Percentiles rank a stretch among this genome's conserved stretches.
These are phyloP conservation scores for Poecilobothrus nobilitatus DNA, from an alignment of 2,888 invertebrate species.

Conservation along the genomic window DNA sequence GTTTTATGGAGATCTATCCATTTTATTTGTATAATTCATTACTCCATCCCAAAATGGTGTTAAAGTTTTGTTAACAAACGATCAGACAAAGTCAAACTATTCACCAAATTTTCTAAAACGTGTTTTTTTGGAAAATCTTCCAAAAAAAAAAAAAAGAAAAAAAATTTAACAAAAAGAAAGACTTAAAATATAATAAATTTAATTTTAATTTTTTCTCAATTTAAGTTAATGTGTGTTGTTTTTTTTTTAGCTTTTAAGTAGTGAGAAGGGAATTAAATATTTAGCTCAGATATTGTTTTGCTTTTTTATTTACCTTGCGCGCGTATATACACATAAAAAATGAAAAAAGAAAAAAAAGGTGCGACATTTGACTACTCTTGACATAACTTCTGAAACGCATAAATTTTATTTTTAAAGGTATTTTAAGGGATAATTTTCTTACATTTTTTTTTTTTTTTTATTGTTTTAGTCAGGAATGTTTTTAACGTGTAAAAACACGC, in stretches of 20 bases:
- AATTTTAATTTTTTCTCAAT: background rate
- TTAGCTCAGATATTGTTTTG: too few species aligned
- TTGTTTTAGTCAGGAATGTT: background rate
- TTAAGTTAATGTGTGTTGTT: background rate
- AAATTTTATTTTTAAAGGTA: background rate
- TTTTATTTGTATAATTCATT: too few species aligned
- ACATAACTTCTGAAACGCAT: background rate
- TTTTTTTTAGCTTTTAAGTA: background rate
- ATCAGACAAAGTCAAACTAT: too few species aligned
- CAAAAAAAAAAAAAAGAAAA: too few species aligned
- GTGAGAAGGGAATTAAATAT: background rate
- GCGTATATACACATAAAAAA: background rate
- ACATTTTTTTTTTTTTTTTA: background rate
- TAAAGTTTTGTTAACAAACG: too few species aligned
- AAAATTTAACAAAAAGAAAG: too few species aligned
- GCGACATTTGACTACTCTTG: constrained; percentile 1
- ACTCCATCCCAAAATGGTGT: too few species aligned
- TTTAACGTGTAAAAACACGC: constrained; percentile 4
- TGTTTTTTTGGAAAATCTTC: too few species aligned
- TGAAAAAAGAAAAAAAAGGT: background rate
- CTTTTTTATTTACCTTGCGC: too few species aligned
- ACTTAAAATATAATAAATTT: background rate
- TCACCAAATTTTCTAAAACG: too few species aligned
- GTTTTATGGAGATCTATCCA: too few species aligned
- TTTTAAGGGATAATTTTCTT: background rate